Conservation (phyloP, 2,888 invertebrate species). For the Agrochola macilenta region DNA sequence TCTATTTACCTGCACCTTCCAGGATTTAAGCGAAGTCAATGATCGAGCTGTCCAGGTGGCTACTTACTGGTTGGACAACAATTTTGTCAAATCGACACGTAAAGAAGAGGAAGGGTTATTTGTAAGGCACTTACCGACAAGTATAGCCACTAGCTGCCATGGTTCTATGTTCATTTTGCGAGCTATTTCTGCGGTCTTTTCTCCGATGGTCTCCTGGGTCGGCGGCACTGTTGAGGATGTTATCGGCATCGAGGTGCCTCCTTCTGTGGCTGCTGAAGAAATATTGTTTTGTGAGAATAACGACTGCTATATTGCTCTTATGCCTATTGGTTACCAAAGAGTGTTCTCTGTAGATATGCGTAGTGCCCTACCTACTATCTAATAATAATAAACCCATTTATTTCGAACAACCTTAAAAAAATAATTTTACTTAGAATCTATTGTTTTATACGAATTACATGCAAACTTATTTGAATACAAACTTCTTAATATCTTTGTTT, state of each 20-base stretch:
- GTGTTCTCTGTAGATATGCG: not conserved
- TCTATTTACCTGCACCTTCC: not conserved
- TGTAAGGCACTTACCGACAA: conserved; percentile 91
- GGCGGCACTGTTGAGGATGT: conserved; percentile 73
- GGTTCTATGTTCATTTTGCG: conserved; percentile 94
- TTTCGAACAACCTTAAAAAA: too few relatives aligned
- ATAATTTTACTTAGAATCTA: too few relatives aligned
- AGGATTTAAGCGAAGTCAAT: not conserved
- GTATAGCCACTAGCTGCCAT: conserved; percentile 96
- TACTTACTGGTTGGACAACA: not conserved
- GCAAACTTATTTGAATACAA: too few relatives aligned
- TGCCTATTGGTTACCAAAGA: not conserved
- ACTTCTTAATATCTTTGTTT: conserved; percentile 5
- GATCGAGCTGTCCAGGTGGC: not conserved
- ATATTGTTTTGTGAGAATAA: conserved; percentile 31
- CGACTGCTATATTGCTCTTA: not conserved
- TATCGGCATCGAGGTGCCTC: conserved; percentile 60
- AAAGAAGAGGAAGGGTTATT: not conserved
- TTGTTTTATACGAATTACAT: too few relatives aligned
- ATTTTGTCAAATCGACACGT: not conserved
- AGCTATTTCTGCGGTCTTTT: conserved; percentile 91
- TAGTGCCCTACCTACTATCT: not conserved
- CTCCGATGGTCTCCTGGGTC: conserved; percentile 88
- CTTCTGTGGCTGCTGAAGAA: conserved; percentile 59
- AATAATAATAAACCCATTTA: not conserved